A percentile compares a stretch with the other conserved stretches of the same genome.
phyloP scores from a whole-genome alignment of 2,797 vertebrate genomes.

The Kryptolebias ocellatus region DNA sequence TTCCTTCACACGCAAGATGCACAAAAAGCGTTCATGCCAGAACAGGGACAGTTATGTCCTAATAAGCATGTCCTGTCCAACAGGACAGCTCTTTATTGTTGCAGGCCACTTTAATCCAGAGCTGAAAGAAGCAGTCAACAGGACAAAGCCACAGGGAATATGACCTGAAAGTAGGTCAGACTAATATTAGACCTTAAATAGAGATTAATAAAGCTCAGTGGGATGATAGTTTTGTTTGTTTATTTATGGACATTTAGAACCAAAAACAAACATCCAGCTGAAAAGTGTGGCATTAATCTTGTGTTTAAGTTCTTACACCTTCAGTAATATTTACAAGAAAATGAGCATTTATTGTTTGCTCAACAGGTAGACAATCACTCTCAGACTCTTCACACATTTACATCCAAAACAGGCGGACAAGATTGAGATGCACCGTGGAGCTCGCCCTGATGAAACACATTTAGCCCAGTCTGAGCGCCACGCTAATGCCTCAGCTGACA shows the following conservation, averaged over 20 bases:
- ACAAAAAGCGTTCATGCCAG: conserved; percentile 50
- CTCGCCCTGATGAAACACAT: conserved; percentile 29
- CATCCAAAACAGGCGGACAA: conserved; percentile 40
- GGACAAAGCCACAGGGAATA: conserved; percentile 24
- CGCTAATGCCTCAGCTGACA: conserved; percentile 74
- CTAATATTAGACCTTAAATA: conserved; percentile 7
- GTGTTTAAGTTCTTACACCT: background rate
- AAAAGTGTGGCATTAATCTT: no score
- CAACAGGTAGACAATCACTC: background rate
- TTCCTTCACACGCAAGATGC: conserved; percentile 62
- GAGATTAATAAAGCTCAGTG: background rate
- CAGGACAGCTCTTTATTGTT: conserved; percentile 34
- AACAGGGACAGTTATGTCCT: conserved; percentile 41
- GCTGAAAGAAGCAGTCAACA: conserved; percentile 51
- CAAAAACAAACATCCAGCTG: background rate
- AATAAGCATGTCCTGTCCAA: conserved; percentile 32
- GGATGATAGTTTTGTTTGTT: no score
- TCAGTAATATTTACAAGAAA: background rate
- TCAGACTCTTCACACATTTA: conserved; percentile 31
- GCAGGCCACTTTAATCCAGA: conserved; percentile 36
- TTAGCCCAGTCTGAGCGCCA: conserved; percentile 45
- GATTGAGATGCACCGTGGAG: conserved; percentile 1
- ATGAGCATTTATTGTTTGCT: background rate
- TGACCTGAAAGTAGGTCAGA: conserved; percentile 58
- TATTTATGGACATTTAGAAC: background rate